Evolutionary conservation across 1,140 invertebrate genomes (phyloP).

Genomic region (Eulimnadia texana): DNA sequence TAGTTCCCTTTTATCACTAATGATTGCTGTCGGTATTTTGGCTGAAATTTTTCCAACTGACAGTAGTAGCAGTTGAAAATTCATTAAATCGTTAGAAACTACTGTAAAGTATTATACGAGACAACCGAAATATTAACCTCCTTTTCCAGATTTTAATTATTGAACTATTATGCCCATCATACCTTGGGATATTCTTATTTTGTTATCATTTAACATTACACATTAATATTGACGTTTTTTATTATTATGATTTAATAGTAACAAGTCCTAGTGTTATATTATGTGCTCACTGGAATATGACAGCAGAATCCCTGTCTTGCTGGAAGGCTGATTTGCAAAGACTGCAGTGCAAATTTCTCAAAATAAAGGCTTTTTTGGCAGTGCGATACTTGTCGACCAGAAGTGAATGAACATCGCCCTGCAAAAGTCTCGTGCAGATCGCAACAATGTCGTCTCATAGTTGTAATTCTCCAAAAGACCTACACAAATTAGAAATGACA

Average conservation of each 20-base stretch:
- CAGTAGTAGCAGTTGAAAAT: too few species aligned
- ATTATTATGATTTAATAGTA: not conserved
- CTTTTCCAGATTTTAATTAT: too few species aligned
- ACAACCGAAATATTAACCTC: too few species aligned
- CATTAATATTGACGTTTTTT: not conserved
- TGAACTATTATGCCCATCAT: too few species aligned
- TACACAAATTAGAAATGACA: not conserved
- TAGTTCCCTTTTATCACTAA: too few species aligned
- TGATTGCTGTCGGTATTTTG: too few species aligned
- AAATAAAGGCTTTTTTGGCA: slow-evolving; percentile 2
- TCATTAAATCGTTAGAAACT: too few species aligned
- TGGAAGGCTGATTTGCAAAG: not conserved
- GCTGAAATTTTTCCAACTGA: too few species aligned
- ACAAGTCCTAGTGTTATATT: not conserved
- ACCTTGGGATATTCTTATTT: too few species aligned
- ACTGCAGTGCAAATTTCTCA: not conserved
- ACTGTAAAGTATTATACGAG: too few species aligned
- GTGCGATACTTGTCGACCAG: not conserved
- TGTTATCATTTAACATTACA: not conserved
- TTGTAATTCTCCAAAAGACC: slow-evolving; percentile 13
- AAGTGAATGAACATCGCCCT: slow-evolving; percentile 6
- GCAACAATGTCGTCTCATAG: slow-evolving; percentile 11
- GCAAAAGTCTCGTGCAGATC: slow-evolving; percentile 10
- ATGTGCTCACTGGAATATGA: not conserved
- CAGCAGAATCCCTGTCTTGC: not conserved